Base-by-base conservation (phyloP, 2,797 vertebrate genomes). In the Gallinago nigripennis region DNA sequence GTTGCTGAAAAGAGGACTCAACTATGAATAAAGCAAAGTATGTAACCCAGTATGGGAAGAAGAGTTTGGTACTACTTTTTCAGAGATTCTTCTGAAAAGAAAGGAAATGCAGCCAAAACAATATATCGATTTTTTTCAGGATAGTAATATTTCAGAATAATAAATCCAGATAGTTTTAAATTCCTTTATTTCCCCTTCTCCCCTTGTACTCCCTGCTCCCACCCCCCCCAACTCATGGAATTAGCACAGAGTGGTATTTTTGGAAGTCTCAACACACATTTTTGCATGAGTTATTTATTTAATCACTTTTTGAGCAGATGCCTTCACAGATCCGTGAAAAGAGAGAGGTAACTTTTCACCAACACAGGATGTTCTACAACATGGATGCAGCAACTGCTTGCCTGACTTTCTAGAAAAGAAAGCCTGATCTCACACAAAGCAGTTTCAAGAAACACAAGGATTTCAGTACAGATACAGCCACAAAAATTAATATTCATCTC, bases 401-500 rank as follows among this genome's bases (percentile, higher is more conserved):
- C 39, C 63, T 30, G 66, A 76, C 30, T 24, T 90, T 80, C 71
- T 11, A 61, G 27, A 63, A 31, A n/a, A 73, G 6, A 85, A 53
- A 81, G 33, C 20, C n/a, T 46, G 28, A 5, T 66, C 24, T 61
- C 58, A 53, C 28, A 30, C 7, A 73, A 76, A 85, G 16, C 15
- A 70, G 12, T 50, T 82, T 77, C 30, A 85, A 72, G 51, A 82
- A 83, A 70, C 14, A 8, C 16, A 64, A 73, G 16, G 19, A 91
- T 31, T 33, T 80, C 12, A 56, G 57, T 11, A 56, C 8, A 77
- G 91, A 86, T 27, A 84, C 19, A 64, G 28, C 64, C 27, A 86
- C 12, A 78, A 81, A 94, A 77, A 58, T 11, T 66, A 8, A 53
- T 85, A 80, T 87, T 58, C 20, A 39, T 51, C 25, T 87, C n/a